Conservation (phyloP, 1,140 invertebrate species). For the Elysia chlorotica region DNA sequence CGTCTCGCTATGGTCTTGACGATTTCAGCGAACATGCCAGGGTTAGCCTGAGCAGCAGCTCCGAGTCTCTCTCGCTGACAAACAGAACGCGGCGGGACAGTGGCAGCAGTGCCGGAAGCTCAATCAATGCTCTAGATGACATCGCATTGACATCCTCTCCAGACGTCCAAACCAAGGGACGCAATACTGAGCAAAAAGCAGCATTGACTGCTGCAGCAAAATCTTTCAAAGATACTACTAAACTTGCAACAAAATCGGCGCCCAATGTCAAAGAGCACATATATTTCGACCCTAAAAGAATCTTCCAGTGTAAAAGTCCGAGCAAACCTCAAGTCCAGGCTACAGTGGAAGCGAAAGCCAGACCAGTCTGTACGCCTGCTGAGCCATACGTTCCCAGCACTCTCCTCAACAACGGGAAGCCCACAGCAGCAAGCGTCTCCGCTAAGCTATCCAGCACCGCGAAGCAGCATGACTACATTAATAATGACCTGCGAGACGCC, state of each 20-base stretch:
- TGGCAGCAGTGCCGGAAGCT: slow-evolving; percentile 4
- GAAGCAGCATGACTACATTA: slow-evolving; percentile 54
- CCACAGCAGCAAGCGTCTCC: slow-evolving; percentile 32
- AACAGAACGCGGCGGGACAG: background rate
- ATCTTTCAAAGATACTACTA: no score
- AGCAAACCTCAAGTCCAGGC: slow-evolving; percentile 7
- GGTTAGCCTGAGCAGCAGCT: background rate
- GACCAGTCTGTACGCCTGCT: background rate
- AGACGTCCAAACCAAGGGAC: background rate
- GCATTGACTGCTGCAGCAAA: background rate
- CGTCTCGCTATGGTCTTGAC: slow-evolving; percentile 8
- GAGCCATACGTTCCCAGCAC: background rate
- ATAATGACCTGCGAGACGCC: slow-evolving; percentile 53
- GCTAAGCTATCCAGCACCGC: slow-evolving; percentile 36
- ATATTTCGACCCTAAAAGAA: slow-evolving; percentile 53
- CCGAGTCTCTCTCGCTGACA: background rate
- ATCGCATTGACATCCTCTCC: background rate
- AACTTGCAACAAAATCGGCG: background rate
- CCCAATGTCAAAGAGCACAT: background rate
- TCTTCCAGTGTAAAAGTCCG: slow-evolving; percentile 44
- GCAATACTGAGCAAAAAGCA: background rate
- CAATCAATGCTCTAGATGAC: background rate
- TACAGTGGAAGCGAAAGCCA: background rate
- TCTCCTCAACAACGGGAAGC: slow-evolving; percentile 48
- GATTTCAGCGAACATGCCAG: background rate